These are phyloP conservation scores for Synanthedon myopaeformis DNA, from an alignment of 2,888 invertebrate species.

Conservation along the genomic window DNA sequence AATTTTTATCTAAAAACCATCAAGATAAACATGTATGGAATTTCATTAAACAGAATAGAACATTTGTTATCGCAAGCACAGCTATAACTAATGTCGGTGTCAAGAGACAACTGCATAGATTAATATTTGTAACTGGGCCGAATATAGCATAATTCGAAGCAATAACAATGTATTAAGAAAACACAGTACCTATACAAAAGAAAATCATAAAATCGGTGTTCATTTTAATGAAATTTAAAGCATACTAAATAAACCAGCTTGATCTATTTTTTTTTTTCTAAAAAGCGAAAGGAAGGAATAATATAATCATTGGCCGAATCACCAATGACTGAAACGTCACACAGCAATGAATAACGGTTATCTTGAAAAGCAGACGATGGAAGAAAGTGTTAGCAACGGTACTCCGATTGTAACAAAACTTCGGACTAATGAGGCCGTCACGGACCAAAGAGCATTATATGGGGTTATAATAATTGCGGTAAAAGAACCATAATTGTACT, in stretches of 20 bases:
- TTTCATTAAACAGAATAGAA: too few species aligned
- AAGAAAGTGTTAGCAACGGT: constrained; percentile 53
- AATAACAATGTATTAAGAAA: constrained; percentile 34
- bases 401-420: constrained; percentile 41
- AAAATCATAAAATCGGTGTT: too few species aligned
- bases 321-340: background rate
- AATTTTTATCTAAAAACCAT: too few species aligned
- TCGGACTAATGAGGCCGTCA: constrained; percentile 38
- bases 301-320: too few species aligned
- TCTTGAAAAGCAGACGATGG: constrained; percentile 8
- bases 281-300: constrained; percentile 7
- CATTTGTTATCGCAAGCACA: background rate
- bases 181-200: too few species aligned
- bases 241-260: too few species aligned
- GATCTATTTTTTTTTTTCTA: too few species aligned
- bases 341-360: constrained; percentile 16
- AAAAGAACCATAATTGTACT: too few species aligned
- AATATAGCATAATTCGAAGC: constrained; percentile 16
- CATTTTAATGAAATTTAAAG: too few species aligned
- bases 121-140: background rate
- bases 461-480: background rate
- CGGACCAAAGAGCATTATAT: constrained; percentile 10
- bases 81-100: background rate
- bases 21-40: too few species aligned
- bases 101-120: background rate